Percentiles rank a stretch among this genome's conserved stretches.
These are phyloP conservation scores for Dorcus hopei DNA, from an alignment of 2,888 invertebrate genomes.

Conservation along the genomic window DNA sequence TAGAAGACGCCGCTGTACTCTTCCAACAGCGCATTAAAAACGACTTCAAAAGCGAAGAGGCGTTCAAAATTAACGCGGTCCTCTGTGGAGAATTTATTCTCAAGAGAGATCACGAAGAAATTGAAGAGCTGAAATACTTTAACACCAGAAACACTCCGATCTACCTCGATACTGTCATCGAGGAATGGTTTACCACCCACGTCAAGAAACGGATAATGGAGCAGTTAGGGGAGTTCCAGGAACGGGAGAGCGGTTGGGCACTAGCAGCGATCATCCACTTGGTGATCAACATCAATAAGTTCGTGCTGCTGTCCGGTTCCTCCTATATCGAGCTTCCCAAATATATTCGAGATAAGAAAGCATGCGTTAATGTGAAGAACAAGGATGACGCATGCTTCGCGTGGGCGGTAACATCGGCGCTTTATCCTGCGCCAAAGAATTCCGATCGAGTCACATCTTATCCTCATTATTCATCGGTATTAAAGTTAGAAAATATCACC, in stretches of 20 bases:
- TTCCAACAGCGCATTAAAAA: too few species aligned
- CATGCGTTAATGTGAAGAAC: constrained; percentile 28
- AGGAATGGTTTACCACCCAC: neutral
- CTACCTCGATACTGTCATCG: neutral
- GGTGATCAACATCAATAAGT: constrained; percentile 25
- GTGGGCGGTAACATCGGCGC: constrained; percentile 28
- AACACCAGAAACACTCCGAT: neutral
- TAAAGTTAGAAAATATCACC: constrained; percentile 23
- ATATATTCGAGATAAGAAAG: constrained; percentile 21
- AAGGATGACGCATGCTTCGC: constrained; percentile 29
- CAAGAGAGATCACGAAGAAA: neutral
- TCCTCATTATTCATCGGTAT: constrained; percentile 9
- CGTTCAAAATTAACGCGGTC: too few species aligned
- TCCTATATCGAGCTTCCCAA: constrained; percentile 20
- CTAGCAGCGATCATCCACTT: constrained; percentile 18
- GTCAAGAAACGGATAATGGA: constrained; percentile 11
- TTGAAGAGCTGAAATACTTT: constrained; percentile 1
- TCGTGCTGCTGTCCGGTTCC: constrained; percentile 21
- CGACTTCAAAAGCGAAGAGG: too few species aligned
- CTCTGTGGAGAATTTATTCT: too few species aligned
- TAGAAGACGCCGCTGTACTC: too few species aligned
- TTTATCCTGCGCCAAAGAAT: constrained; percentile 21
- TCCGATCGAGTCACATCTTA: constrained; percentile 17
- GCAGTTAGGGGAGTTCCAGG: constrained; percentile 29
- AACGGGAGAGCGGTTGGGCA: constrained; percentile 30